Conservation (phyloP, 2,888 invertebrate species). For the Calliphora vomitoria region DNA sequence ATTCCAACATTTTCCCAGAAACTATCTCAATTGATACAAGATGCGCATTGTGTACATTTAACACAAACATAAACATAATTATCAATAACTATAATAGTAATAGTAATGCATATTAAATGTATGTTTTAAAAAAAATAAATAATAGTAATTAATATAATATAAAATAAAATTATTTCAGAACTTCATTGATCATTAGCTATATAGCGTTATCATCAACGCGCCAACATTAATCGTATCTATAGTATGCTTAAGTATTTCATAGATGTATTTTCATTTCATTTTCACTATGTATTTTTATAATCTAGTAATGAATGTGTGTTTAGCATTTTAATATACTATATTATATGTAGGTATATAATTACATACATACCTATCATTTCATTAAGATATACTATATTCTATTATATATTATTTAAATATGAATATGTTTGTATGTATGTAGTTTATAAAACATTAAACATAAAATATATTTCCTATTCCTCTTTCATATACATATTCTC, state of each 20-base stretch:
- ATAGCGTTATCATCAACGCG: constrained; percentile 11
- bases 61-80: constrained; percentile 75
- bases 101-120: no score
- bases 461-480: constrained; percentile 52
- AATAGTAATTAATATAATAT: constrained; percentile 20
- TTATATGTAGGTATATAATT: constrained; percentile 44
- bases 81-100: constrained; percentile 14
- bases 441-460: constrained; percentile 62
- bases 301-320: constrained; percentile 42
- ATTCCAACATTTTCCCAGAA: constrained; percentile 85
- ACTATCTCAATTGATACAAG: constrained; percentile 84
- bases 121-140: constrained; percentile 27
- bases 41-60: constrained; percentile 83
- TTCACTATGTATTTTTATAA: constrained; percentile 3
- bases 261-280: constrained; percentile 9
- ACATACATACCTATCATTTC: constrained; percentile 37
- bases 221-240: constrained; percentile 14
- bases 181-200: constrained; percentile 19
- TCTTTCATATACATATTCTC: constrained; percentile 32
- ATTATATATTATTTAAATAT: constrained; percentile 30
- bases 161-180: constrained; percentile 46
- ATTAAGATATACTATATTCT: not conserved
- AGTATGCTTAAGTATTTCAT: constrained; percentile 30
- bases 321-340: constrained; percentile 44
- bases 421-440: constrained; percentile 53